A percentile compares a stretch with the other conserved stretches of the same genome.
Conservation (phyloP, 2,888 invertebrate species). For the Macrosiphum euphorbiae region DNA sequence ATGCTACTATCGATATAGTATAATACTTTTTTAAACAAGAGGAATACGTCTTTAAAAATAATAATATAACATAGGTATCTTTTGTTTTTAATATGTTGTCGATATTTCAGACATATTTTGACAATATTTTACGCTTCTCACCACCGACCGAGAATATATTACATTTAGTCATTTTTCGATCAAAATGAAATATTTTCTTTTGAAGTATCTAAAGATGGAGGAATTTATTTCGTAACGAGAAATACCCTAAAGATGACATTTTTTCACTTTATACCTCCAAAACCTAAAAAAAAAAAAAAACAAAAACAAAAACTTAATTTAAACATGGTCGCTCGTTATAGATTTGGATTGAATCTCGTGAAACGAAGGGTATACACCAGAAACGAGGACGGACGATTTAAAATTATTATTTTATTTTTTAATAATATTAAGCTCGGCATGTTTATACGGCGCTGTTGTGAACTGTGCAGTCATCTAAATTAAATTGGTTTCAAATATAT, state of each 20-base stretch:
- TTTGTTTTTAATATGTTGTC: conserved; percentile 1
- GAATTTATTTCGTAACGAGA: conserved; percentile 18
- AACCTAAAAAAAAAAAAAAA: background rate
- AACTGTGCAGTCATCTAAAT: background rate
- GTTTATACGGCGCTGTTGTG: background rate
- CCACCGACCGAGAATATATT: background rate
- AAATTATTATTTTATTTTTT: background rate
- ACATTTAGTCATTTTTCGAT: background rate
- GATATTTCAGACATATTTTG: conserved; percentile 6
- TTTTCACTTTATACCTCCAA: background rate
- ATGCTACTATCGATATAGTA: too few species aligned
- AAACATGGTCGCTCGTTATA: conserved; percentile 14
- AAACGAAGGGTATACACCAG: background rate
- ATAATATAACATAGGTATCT: background rate
- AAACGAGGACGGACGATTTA: background rate
- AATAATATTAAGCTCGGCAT: background rate
- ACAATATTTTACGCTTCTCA: conserved; percentile 8
- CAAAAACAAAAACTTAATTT: background rate
- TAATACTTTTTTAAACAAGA: background rate
- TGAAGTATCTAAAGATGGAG: background rate
- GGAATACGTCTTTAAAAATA: background rate
- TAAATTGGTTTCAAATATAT: background rate
- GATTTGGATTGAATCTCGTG: background rate
- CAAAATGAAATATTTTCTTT: conserved; percentile 48
- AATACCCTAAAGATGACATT: background rate